phyloP scores from a whole-genome alignment of 2,797 vertebrate species.

The Squalus acanthias region DNA sequence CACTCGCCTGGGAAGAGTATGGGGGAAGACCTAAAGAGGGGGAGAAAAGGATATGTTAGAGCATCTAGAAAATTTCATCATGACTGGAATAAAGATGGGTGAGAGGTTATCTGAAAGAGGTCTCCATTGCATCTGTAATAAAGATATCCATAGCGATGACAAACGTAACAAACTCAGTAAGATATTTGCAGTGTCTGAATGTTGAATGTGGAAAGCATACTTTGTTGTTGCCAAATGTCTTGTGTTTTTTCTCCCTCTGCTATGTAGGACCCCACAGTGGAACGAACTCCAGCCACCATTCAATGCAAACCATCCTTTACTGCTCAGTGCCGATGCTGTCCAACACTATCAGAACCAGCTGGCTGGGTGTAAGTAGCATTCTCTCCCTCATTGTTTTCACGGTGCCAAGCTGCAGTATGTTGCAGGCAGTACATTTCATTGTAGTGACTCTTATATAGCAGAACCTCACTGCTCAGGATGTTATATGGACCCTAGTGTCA shows the following conservation, averaged over 20 bases:
- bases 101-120: neutral
- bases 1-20: neutral
- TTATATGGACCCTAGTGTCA: neutral
- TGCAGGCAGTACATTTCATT: neutral
- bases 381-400: neutral
- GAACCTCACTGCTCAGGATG: neutral
- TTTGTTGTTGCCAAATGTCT: neutral
- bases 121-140: neutral
- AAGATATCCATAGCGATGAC: neutral
- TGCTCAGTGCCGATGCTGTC: conserved; percentile 86
- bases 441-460: neutral
- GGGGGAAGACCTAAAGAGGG: neutral
- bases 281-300: conserved; percentile 96
- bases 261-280: conserved; percentile 89
- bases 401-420: neutral
- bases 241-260: conserved; percentile 13
- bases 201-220: neutral
- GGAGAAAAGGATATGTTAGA: neutral
- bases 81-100: neutral
- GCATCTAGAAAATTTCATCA: neutral
- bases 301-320: conserved; percentile 85
- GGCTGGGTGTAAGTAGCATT: conserved; percentile 73
- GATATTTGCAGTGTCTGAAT: neutral
- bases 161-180: neutral
- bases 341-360: conserved; percentile 89